phyloP scores from a whole-genome alignment of 2,797 vertebrate species.

The Sebastes hubbsi region DNA sequence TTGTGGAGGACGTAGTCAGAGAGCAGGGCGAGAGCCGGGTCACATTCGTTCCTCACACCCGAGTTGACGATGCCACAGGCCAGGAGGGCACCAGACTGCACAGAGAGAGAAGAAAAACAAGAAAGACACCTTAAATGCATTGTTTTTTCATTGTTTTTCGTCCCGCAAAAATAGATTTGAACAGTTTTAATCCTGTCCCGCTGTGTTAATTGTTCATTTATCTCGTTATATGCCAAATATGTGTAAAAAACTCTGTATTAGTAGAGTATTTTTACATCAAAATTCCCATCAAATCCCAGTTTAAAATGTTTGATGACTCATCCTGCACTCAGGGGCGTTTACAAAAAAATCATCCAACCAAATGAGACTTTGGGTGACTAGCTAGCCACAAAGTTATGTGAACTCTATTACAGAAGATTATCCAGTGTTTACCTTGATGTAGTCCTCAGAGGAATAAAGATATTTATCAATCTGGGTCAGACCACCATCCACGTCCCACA shows the following conservation, averaged over 20 bases:
- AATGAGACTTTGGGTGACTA: too few relatives aligned
- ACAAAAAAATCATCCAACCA: too few relatives aligned
- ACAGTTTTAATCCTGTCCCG: too few relatives aligned
- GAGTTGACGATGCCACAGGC: slow-evolving; percentile 99
- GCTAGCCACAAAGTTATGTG: rapidly evolving
- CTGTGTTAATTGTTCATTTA: too few relatives aligned
- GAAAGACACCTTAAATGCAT: background rate
- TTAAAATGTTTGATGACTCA: too few relatives aligned
- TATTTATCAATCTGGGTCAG: slow-evolving; percentile 99
- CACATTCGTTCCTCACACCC: slow-evolving; percentile 97
- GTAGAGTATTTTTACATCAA: too few relatives aligned
- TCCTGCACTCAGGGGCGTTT: too few relatives aligned
- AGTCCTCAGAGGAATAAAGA: slow-evolving; percentile 97
- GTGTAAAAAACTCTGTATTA: too few relatives aligned
- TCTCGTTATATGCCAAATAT: too few relatives aligned
- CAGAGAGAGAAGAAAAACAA: slow-evolving; percentile 1
- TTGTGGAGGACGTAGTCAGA: slow-evolving; percentile 98
- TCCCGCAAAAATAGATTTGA: rapidly evolving
- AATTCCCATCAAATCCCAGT: too few relatives aligned
- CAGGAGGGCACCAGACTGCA: slow-evolving; percentile 95
- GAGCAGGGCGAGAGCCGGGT: slow-evolving; percentile 94
- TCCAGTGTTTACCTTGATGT: slow-evolving; percentile 90
- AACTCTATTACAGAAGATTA: rapidly evolving
- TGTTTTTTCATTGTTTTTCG: background rate
- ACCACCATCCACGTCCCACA: slow-evolving; percentile 98